phyloP scores from a whole-genome alignment of 2,888 invertebrate genomes.

The Atethmia centrago region DNA sequence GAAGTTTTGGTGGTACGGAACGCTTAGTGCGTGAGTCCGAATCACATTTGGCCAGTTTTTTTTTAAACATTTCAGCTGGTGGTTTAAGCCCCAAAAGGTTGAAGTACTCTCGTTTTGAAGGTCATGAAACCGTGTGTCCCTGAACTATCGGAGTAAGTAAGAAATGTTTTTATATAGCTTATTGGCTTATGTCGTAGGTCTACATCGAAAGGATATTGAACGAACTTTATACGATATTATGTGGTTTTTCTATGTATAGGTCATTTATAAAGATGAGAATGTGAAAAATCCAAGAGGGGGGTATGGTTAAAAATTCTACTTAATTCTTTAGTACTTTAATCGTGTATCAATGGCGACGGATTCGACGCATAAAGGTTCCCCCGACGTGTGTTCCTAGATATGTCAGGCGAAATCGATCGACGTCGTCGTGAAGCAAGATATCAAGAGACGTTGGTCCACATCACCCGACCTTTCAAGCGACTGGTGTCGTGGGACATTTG shows the following conservation, averaged over 20 bases:
- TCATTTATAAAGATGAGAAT: background rate
- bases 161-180: constrained; percentile 28
- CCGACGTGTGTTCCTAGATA: no score
- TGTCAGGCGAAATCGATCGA: no score
- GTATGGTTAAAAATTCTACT: no score
- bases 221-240: background rate
- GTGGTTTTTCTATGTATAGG: background rate
- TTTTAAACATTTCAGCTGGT: background rate
- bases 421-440: no score
- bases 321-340: no score
- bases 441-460: no score
- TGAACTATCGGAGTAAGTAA: background rate
- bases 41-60: background rate
- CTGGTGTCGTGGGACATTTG: no score
- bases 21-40: background rate
- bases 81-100: background rate
- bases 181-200: constrained; percentile 26
- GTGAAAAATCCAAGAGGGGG: no score
- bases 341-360: no score
- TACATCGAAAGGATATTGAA: constrained; percentile 33
- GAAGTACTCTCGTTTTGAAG: background rate
- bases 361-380: no score
- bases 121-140: constrained; percentile 1
- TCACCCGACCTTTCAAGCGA: no score
- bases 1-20: background rate